Percentiles rank a stretch among this genome's conserved stretches.
Conservation (phyloP, 2,113 vertebrate species). For the Macaca mulatta region DNA sequence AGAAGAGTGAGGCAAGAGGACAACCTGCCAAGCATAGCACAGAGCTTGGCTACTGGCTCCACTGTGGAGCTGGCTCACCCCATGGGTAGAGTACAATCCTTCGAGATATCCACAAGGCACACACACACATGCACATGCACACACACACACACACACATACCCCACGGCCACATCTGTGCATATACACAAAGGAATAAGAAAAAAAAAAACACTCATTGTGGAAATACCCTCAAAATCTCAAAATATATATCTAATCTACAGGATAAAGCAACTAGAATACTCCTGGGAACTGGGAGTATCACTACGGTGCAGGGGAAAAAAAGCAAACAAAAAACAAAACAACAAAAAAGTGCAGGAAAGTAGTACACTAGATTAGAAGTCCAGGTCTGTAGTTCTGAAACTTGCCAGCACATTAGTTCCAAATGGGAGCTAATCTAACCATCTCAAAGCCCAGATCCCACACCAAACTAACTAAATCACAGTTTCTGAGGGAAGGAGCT, state of each 20-base stretch:
- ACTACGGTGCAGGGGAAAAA: not conserved
- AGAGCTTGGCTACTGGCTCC: not conserved
- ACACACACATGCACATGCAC: not conserved
- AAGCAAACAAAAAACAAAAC: not conserved
- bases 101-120: not conserved
- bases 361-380: not conserved
- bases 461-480: not conserved
- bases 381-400: not conserved
- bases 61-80: not conserved
- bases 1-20: not conserved
- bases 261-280: not conserved
- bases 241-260: not conserved
- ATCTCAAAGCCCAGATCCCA: not conserved
- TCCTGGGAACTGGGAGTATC: not conserved
- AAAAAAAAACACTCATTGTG: not conserved
- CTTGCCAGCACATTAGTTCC: not conserved
- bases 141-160: not conserved
- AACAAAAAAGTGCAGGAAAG: not conserved
- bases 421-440: not conserved
- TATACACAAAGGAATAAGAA: not conserved
- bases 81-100: not conserved
- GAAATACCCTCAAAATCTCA: conserved; percentile 25
- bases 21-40: rapidly evolving
- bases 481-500: not conserved
- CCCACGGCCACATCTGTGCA: not conserved